These are phyloP conservation scores for Periophthalmus modestus DNA, from an alignment of 2,113 vertebrate genomes.

Conservation along the genomic window DNA sequence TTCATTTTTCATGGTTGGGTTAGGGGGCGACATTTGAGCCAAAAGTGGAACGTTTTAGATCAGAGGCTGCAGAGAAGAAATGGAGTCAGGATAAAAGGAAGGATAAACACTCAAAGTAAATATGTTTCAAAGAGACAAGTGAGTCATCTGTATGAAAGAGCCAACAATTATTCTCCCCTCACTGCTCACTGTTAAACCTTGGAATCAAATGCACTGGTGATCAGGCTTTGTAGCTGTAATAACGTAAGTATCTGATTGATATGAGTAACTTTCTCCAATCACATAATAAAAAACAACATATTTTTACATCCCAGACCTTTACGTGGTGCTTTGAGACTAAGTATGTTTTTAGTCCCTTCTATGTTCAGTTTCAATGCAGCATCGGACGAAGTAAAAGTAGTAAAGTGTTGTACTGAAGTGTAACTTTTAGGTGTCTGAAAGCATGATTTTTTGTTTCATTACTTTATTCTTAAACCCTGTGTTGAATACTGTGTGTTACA, in stretches of 20 bases:
- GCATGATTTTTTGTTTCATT: no score
- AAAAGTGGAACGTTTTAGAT: slow-evolving; percentile 54
- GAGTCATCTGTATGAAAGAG: slow-evolving; percentile 35
- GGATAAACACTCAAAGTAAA: slow-evolving; percentile 56
- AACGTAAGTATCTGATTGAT: not conserved
- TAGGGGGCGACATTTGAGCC: slow-evolving; percentile 46
- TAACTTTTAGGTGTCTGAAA: no score
- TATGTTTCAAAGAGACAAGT: slow-evolving; percentile 54
- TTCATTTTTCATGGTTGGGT: slow-evolving; percentile 46
- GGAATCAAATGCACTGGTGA: not conserved
- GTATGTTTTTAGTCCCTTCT: no score
- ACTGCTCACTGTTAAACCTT: not conserved
- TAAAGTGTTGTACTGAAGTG: no score
- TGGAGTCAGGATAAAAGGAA: slow-evolving; percentile 42
- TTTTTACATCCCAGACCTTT: no score
- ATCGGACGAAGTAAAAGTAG: no score
- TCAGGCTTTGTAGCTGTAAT: not conserved
- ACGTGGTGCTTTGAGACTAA: no score
- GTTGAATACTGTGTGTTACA: no score
- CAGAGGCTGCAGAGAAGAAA: slow-evolving; percentile 52
- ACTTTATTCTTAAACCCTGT: no score
- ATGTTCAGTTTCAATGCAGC: no score
- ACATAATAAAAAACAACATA: not conserved
- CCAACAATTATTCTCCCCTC: slow-evolving; percentile 17
- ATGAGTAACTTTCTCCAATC: not conserved